These are phyloP conservation scores for Holacanthella duospinosa DNA, from an alignment of 2,888 invertebrate species.

Conservation along the genomic window DNA sequence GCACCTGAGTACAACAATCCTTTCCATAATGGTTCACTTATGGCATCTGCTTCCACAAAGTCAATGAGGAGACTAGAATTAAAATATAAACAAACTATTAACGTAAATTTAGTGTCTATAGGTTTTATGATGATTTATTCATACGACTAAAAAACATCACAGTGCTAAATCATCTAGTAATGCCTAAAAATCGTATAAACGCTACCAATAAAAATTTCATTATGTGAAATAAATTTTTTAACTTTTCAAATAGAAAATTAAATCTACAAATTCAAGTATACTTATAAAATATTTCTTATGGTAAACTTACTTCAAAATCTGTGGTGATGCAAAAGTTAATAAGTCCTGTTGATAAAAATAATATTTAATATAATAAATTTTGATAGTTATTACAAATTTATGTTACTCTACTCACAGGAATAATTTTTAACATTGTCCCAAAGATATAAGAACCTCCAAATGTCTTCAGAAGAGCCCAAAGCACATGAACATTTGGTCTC, in stretches of 20 bases:
- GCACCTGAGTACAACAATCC: constrained; percentile 71
- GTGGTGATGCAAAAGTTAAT: constrained; percentile 79
- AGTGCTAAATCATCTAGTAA: too few species aligned
- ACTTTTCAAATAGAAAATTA: neutral
- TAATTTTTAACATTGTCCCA: constrained; percentile 52
- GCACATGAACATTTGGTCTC: neutral
- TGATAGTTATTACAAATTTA: neutral
- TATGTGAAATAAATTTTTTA: too few species aligned
- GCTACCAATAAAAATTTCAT: too few species aligned
- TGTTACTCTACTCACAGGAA: neutral
- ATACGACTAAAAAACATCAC: too few species aligned
- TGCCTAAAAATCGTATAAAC: too few species aligned
- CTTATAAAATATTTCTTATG: too few species aligned
- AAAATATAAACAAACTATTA: constrained; percentile 4
- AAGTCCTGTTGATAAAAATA: constrained; percentile 50
- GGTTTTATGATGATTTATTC: too few species aligned
- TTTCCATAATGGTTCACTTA: constrained; percentile 58
- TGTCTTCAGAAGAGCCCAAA: neutral
- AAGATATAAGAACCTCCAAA: neutral
- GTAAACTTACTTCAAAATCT: constrained; percentile 63
- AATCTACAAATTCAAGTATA: neutral
- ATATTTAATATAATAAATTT: neutral
- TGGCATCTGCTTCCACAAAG: constrained; percentile 50
- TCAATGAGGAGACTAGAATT: constrained; percentile 49
- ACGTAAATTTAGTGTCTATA: too few species aligned